Conservation (phyloP, 2,113 vertebrate genomes). For the Pseudorasbora parva region DNA sequence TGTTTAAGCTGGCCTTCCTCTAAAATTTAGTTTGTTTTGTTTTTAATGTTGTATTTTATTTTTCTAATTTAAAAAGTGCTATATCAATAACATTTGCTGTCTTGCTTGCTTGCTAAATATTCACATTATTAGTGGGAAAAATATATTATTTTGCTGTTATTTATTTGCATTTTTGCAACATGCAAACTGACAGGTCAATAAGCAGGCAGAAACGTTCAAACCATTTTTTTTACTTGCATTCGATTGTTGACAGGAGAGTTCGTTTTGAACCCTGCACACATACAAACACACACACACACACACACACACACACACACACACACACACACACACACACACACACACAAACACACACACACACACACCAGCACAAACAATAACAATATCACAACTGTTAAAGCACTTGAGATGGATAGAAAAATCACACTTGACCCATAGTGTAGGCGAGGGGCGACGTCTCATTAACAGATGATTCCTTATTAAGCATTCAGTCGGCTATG, state of each 20-base stretch:
- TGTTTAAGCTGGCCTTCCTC: too few relatives aligned
- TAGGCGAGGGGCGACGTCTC: background rate
- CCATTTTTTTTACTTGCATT: background rate
- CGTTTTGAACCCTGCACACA: background rate
- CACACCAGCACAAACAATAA: background rate
- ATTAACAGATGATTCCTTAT: conserved; percentile 41
- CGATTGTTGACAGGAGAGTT: background rate
- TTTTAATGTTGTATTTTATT: too few relatives aligned
- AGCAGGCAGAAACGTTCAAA: background rate
- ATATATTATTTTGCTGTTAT: background rate
- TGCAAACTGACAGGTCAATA: background rate
- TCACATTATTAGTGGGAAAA: too few relatives aligned
- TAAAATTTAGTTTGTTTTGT: too few relatives aligned
- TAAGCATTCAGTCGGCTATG: conserved; percentile 21
- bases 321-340: background rate
- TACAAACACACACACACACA: too few relatives aligned
- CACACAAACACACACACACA: background rate
- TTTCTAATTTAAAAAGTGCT: too few relatives aligned
- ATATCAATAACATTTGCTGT: too few relatives aligned
- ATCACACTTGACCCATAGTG: conserved; percentile 25
- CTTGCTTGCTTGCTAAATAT: too few relatives aligned
- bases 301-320: background rate
- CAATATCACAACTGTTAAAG: background rate
- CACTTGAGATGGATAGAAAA: conserved; percentile 7
- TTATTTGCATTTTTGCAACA: background rate